Evolutionary conservation across 2,888 invertebrate species (phyloP), one percentile per base, ranked within the genome.

Genomic region (Pachymerium ferrugineum): DNA sequence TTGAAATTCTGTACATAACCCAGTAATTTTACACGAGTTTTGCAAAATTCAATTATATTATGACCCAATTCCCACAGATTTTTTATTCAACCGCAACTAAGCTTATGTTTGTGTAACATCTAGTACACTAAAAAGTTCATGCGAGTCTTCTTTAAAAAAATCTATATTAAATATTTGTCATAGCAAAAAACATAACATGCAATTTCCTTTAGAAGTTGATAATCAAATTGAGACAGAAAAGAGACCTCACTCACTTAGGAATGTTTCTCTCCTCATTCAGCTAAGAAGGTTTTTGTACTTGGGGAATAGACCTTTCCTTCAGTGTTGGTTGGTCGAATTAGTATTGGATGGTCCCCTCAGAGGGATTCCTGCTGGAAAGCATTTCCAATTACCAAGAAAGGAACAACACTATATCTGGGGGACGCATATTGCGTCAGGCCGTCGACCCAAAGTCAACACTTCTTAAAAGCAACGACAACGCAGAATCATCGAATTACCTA

Each of bases 321-420:
- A 28, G 25, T 62, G 25, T 62, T 62, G 62, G 62, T 28, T 62
- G 62, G 25, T 22, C 62, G 62, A 62, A 62, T 62, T 62, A 62
- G 62, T 62, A 62, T 62, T 28, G n/a, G n/a, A n/a, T n/a, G 62
- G 62, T 62, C 62, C 62, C 28, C 62, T 62, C 62, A 62, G 28
- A 62, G 62, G 62, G 62, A 62, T 62, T 28, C 62, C 62, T 62
- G 62, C 28, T 62, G 62, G 62, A 62, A 62, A 62, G 62, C 62
- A 62, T 62, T 62, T 62, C 62, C 62, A 62, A 62, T 62, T 62
- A 62, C 62, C 62, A 62, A 62, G 62, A 62, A 62, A 62, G 62
- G 62, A 62, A 62, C 62, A 42, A 62, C 62, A 62, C 62, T 62
- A 62, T 28, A 62, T 62, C 62, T 62, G 28, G 28, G 28, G 62